A percentile compares a stretch with the other conserved stretches of the same genome.
These are phyloP conservation scores for Porites lobata DNA, from an alignment of 92 coral and sea anemone species.

Conservation along the genomic window DNA sequence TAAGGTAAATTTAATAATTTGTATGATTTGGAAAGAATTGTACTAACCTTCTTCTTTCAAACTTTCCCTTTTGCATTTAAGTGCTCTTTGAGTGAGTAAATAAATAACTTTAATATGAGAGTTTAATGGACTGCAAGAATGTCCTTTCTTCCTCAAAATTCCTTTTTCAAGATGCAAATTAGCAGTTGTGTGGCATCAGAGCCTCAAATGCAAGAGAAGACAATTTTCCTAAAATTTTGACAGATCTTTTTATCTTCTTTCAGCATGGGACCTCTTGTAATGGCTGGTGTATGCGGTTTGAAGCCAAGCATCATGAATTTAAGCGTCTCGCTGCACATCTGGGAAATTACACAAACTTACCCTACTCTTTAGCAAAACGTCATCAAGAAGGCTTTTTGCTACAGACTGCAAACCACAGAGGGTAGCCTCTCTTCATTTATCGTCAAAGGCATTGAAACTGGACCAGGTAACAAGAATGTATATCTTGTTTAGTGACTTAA, in stretches of 20 bases:
- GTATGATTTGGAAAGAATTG: too few relatives aligned
- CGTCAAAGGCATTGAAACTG: slow-evolving; percentile 61
- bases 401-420: slow-evolving; percentile 71
- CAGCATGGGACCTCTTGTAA: slow-evolving; percentile 81
- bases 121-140: too few relatives aligned
- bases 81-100: too few relatives aligned
- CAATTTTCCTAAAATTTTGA: too few relatives aligned
- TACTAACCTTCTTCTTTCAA: too few relatives aligned
- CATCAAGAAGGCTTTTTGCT: slow-evolving; percentile 79
- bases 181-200: too few relatives aligned
- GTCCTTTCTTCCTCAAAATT: too few relatives aligned
- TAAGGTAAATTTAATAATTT: slow-evolving; percentile 51
- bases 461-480: slow-evolving; percentile 46
- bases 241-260: not conserved
- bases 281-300: slow-evolving; percentile 85
- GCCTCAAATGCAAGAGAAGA: too few relatives aligned
- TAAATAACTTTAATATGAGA: too few relatives aligned
- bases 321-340: slow-evolving; percentile 63
- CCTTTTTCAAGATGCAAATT: too few relatives aligned
- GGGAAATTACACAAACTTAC: slow-evolving; percentile 70
- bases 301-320: slow-evolving; percentile 82
- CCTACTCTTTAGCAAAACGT: slow-evolving; percentile 69
- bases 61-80: too few relatives aligned
- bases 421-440: slow-evolving; percentile 70
- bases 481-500: not conserved